Base-by-base conservation (phyloP, 2,113 vertebrate species). In the Sinocyclocheilus anshuiensis region DNA sequence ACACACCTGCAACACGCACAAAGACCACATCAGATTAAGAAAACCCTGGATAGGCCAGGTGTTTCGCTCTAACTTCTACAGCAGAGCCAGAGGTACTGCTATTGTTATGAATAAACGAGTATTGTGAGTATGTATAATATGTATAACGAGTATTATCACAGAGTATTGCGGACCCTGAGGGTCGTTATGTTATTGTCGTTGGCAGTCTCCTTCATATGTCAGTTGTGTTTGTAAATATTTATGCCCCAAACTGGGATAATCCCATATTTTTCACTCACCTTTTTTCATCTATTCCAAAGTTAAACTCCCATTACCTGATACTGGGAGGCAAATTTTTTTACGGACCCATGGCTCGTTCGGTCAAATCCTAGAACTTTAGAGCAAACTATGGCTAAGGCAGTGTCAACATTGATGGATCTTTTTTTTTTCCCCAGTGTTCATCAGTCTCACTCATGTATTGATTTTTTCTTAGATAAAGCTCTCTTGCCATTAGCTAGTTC, bases 401-500 rank as follows among this genome's bases (percentile, higher is more conserved):
- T 42, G 42, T 8, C 42, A 9, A 42, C 8, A 42, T 42, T 42
- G 1, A 9, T 42, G 42, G 42, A 42, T 42, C 42, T 9, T 42
- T 42, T 42, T 42, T 39, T 39, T 42, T 42, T 42, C n/a, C 0
- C 29, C 42, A 42, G 1, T 42, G 8, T 42, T 42, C 42, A 42
- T 42, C 42, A 42, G 7, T 42, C 42, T 42, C 8, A 42, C 42
- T 42, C 42, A 42, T 42, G 42, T 42, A 42, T 77, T 84, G 83
- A 77, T 59, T 42, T 67, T 65, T 53, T 80, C 15, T 9, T 85
- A 29, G 59, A 77, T 78, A 75, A 75, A 75, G 33, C 20, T 5
- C 74, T 76, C 20, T 50, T 76, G 39, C 42, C 42, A 6, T 84
- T 20, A 4, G 75, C 57, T n/a, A 22, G 16, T 20, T 8, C 8